Evolutionary conservation across 2,797 vertebrate genomes (phyloP), one percentile per base, ranked within the genome.

Genomic region (Hapalemur alaotrensis): DNA sequence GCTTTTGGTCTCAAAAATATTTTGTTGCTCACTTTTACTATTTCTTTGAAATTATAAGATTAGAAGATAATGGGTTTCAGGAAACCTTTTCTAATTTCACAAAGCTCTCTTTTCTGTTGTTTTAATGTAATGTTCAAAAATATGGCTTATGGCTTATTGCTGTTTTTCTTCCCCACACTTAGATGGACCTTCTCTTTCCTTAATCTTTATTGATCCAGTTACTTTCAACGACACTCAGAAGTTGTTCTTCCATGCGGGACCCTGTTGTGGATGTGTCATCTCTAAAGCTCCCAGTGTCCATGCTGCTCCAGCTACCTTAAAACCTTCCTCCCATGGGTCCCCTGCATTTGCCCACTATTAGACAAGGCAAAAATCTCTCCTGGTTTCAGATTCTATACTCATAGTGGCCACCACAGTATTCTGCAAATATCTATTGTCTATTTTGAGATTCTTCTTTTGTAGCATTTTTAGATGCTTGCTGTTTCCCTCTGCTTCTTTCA

Each of bases 271-370:
- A 32, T 57, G 17, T 6, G 65, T 75, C 4, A 2, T 41, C 69
- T 83, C n/a, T 67, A 61, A 28, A 69, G 6, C 28, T 67, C 54
- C 28, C 5, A 11, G n/a, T 46, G 35, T 2, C 4, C 25, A 3
- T 2, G 4, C 32, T 70, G 32, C 20, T 30, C 59, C 38, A 7
- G 0, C 6, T 1, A 4, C 41, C 4, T 4, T 46, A 25, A 28
- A 8, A 46, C 0, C 23, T 61, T 52, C 23, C 13, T 54, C 11
- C 1, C 0, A 0, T 35, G 14, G 25, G 10, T 15, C 15, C n/a
- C 48, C 32, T 23, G 20, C 8, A n/a, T 38, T 84, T 0, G 6
- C 5, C 6, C 25, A 57, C 46, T 10, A 1, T 0, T 38, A 43
- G 61, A 43, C 48, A 63, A 50, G 17, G 20, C 5, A 73, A 78